Percentiles rank a stretch among this genome's conserved stretches.
phyloP scores from a whole-genome alignment of 2,113 vertebrate species.

The Nibea coibor region DNA sequence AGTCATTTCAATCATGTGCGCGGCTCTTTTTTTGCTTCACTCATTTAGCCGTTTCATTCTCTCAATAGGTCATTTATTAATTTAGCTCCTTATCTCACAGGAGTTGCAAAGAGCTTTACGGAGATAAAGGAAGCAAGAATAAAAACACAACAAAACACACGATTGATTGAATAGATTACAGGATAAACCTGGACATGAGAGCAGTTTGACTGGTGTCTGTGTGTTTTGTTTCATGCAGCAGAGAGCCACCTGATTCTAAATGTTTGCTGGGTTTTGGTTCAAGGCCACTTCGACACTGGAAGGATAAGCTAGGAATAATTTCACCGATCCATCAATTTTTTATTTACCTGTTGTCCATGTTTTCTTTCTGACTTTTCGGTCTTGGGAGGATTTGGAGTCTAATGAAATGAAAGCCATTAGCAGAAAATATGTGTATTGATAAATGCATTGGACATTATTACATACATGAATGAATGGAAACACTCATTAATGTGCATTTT shows the following conservation, averaged over 20 bases:
- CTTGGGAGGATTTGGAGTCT: background rate
- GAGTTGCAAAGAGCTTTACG: background rate
- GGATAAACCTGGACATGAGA: background rate
- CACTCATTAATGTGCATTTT: background rate
- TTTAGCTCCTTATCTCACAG: background rate
- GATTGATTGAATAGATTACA: background rate
- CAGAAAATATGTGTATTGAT: too few species aligned
- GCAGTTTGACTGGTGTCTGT: background rate
- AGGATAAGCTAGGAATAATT: background rate
- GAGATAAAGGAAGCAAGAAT: constrained; percentile 4
- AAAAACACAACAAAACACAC: background rate
- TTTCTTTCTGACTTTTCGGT: background rate
- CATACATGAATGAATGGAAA: background rate
- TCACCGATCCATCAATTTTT: background rate
- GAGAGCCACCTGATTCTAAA: background rate
- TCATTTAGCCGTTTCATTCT: background rate
- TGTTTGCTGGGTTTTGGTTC: background rate
- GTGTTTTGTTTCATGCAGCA: background rate
- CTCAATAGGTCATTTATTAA: background rate
- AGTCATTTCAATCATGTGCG: background rate
- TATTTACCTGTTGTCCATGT: background rate
- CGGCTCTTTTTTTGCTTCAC: background rate
- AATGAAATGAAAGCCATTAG: too few species aligned
- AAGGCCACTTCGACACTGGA: background rate
- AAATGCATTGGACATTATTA: too few species aligned